Base-by-base conservation (phyloP, 2,797 vertebrate species). In the Sebastes diaconus region DNA sequence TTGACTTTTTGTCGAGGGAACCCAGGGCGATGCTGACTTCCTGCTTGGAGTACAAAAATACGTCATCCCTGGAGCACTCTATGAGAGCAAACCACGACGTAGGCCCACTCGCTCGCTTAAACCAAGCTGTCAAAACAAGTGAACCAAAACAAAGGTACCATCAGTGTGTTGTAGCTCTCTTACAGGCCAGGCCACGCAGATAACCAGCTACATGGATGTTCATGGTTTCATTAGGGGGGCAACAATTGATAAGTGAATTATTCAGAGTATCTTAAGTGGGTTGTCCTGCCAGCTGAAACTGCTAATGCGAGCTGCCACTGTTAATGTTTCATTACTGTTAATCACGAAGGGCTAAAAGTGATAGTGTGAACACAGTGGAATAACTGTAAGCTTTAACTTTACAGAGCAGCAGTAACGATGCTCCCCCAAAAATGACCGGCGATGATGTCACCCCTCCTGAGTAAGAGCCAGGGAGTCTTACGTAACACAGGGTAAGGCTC, bases 231-330 rank as follows among this genome's bases (percentile, higher is more conserved):
- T 65, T 78, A 67, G 55, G 4, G n/a, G 39, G 8, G 16, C 11
- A 18, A 7, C 59, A 85, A 69, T 60, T 76, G 39, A 80, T 79
- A 64, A 79, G 60, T 75, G 24, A 84, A 85, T 81, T 85, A 80
- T 83, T 85, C 75, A 83, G 34, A 42, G 66, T 42, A 25, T 34
- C 16, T 60, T 77, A 61, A 75, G 64, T 66, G 64, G 60, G 34
- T 69, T 75, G 30, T 29, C 59, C 27, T 67, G 65, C 60, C 25
- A 25, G 50, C 13, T 58, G 22, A n/a, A 64, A 32, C 46, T 27
- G 36, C 68, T 73, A 34, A 79, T 68, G 57, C 4, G 2, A 64
- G 78, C 34, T 14, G 29, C 46, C 22, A 8, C 22, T 22, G 24
- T 34, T 59, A n/a, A 66, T 72, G 58, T 52, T 46, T 77, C 50